phyloP scores from a whole-genome alignment of 2,113 vertebrate species.

The Chlamydotis undulata region DNA sequence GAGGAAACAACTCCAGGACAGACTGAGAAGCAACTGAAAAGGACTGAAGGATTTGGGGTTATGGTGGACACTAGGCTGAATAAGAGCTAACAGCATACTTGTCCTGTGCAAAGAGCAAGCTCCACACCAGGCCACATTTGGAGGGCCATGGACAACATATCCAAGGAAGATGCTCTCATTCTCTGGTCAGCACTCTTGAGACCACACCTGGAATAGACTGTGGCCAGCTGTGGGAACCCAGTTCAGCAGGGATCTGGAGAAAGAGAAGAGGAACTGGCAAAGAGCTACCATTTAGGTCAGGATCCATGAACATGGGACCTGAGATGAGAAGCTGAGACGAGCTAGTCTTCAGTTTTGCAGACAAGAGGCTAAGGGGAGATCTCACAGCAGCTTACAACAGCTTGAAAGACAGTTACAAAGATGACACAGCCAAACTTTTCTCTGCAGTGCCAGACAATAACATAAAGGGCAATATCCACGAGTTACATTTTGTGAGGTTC shows the following conservation, averaged over 20 bases:
- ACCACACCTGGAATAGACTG: not conserved
- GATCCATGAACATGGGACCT: not conserved
- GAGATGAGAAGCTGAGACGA: not conserved
- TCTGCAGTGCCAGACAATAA: not conserved
- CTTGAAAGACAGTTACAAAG: not conserved
- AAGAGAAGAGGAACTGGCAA: not conserved
- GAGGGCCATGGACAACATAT: not conserved
- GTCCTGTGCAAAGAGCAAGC: not conserved
- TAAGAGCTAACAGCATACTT: fast-evolving
- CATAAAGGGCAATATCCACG: fast-evolving
- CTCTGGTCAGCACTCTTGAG: not conserved
- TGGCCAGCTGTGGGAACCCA: not conserved
- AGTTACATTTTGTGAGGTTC: not conserved
- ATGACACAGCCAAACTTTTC: not conserved
- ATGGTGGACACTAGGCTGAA: not conserved
- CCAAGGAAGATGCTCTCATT: not conserved
- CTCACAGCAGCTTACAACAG: not conserved
- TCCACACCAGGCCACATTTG: not conserved
- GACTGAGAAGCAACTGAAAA: not conserved
- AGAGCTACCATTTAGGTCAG: not conserved
- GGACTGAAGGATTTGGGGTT: not conserved
- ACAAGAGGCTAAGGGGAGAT: not conserved
- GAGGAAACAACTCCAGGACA: not conserved
- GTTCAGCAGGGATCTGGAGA: not conserved
- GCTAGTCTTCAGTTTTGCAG: not conserved